Conservation (phyloP, 2,888 invertebrate species). For the Tipula helvola region DNA sequence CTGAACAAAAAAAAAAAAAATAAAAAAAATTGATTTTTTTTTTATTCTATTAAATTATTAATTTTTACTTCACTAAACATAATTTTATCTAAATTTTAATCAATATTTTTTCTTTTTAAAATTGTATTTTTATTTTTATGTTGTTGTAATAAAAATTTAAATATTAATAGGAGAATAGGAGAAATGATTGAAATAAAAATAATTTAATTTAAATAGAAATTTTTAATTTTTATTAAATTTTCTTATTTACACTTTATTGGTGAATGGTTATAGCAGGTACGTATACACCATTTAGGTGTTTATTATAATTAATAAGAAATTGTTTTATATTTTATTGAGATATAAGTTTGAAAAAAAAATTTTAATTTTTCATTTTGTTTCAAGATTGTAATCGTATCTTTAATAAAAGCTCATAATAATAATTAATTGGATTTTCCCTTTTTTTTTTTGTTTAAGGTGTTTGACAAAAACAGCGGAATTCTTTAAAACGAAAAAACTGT, state of each 20-base stretch:
- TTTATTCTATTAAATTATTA: background rate
- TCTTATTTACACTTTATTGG: background rate
- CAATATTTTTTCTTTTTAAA: background rate
- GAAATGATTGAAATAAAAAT: background rate
- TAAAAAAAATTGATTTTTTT: background rate
- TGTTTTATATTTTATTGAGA: background rate
- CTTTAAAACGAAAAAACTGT: too few species aligned
- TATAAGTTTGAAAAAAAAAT: background rate
- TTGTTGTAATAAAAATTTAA: background rate
- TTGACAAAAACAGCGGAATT: too few species aligned
- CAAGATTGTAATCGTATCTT: background rate
- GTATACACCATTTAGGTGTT: background rate
- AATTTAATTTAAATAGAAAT: background rate
- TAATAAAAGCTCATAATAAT: background rate
- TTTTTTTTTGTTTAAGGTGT: too few species aligned
- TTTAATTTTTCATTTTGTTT: background rate
- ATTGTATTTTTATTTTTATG: background rate
- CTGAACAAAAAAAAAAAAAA: background rate
- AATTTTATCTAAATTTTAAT: background rate
- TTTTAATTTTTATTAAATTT: background rate
- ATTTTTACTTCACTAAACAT: slow-evolving; percentile 4
- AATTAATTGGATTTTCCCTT: background rate
- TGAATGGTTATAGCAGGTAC: background rate
- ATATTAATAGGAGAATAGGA: background rate
- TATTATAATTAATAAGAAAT: background rate